Evolutionary conservation across 2,797 vertebrate species (phyloP).

Genomic region (Esox lucius): DNA sequence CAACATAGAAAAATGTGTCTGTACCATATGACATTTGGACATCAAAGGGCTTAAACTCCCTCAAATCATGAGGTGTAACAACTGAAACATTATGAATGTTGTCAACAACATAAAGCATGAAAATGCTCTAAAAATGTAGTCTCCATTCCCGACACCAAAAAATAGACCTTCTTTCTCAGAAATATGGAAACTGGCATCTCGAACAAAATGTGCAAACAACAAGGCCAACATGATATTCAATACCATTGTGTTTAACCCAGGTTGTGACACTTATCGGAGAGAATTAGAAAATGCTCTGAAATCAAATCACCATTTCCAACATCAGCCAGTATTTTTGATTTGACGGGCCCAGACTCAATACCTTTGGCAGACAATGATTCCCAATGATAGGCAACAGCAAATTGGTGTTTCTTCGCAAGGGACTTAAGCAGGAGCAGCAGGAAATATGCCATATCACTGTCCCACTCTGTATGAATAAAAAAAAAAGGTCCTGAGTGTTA

Average conservation of each 20-base stretch:
- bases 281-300: constrained; percentile 28
- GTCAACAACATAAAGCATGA: constrained; percentile 25
- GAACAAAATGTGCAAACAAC: constrained; percentile 31
- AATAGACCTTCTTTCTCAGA: neutral
- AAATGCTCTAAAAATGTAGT: too few species aligned
- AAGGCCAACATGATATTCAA: constrained; percentile 26
- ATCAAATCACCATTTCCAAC: constrained; percentile 32
- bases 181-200: constrained; percentile 29
- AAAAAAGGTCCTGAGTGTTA: too few species aligned
- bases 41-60: constrained; percentile 22
- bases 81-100: constrained; percentile 10
- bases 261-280: constrained; percentile 24
- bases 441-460: too few species aligned
- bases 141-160: too few species aligned
- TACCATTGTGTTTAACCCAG: constrained; percentile 26
- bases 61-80: neutral
- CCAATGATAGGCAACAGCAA: constrained; percentile 25
- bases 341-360: constrained; percentile 26
- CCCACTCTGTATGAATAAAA: too few species aligned
- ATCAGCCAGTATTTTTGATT: constrained; percentile 28
- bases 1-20: neutral
- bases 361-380: constrained; percentile 14
- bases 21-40: constrained; percentile 15
- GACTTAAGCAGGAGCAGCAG: too few species aligned
- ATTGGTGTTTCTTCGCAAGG: constrained; percentile 28